Evolutionary conservation across 2,888 invertebrate species (phyloP), one percentile per base, ranked within the genome.

Genomic region (Drosophila formosana): DNA sequence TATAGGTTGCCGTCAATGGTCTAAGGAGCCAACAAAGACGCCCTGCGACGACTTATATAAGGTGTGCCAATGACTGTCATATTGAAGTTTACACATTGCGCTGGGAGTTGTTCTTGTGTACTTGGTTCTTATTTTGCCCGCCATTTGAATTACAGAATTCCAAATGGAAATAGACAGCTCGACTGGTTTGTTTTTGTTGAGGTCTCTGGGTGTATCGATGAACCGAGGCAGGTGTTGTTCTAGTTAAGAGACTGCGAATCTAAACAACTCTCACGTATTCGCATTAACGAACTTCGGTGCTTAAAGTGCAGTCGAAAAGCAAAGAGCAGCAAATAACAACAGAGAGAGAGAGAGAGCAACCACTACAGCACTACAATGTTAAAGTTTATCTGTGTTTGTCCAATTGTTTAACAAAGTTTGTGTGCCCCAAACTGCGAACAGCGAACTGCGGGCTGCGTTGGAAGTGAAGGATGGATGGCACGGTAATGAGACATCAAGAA

Each of bases 241-340:
- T 41, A 34, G 43, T 60, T 64, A 45, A 50, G 55, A 53, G 50
- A 28, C 30, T 66, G 43, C 23, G 53, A 66, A 69, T 82, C 68
- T 62, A 64, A 78, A 78, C 79, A 68, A 73, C 71, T 50, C 73
- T 80, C 85, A 85, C 88, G 85, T 85, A 83, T 74, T 83, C 84
- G 78, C 87, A 85, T 85, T 88, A 85, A 80, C 79, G 66, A 87
- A 86, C 79, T 78, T 88, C 65, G 72, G 73, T 72, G 79, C 89
- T 86, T 79, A 71, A 86, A 86, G 70, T 76, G 89, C 81, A 86
- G 75, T 80, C 82, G 76, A 75, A 70, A 69, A 64, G 78, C 78
- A 88, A 82, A 82, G 61, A 78, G 56, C 57, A 71, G 39, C 43
- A 45, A 55, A 63, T 45, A 28, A 28, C 37, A 57, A 50, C 18